Percentiles rank a stretch among this genome's conserved stretches.
Evolutionary conservation across 2,113 vertebrate species (phyloP).

Genomic region (Antidorcas marsupialis): DNA sequence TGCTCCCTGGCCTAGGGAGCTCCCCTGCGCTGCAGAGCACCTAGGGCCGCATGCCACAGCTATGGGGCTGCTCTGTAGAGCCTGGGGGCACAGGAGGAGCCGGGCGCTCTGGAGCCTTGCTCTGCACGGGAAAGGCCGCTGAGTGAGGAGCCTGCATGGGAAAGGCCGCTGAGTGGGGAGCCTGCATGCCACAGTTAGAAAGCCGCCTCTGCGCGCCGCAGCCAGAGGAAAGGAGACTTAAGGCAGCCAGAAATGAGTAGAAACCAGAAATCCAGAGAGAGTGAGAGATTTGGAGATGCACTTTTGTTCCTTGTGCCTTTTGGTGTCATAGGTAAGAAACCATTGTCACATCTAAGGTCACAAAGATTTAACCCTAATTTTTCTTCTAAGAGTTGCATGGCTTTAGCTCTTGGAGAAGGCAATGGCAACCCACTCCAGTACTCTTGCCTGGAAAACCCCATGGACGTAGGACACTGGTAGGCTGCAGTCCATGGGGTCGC

Average conservation of each 20-base stretch:
- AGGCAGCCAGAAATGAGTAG: background rate
- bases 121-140: background rate
- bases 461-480: too few species aligned
- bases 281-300: background rate
- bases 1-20: background rate
- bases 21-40: background rate
- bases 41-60: background rate
- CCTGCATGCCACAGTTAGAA: rapidly evolving
- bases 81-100: background rate
- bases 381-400: background rate
- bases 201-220: background rate
- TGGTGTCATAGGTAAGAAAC: background rate
- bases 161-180: background rate
- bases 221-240: background rate
- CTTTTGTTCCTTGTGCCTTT: background rate
- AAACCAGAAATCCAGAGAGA: background rate
- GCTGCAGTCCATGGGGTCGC: too few species aligned
- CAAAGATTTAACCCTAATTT: background rate
- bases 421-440: too few species aligned
- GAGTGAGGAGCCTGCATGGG: background rate
- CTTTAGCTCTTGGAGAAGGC: background rate
- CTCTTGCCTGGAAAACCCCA: too few species aligned
- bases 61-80: background rate
- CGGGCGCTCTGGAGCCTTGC: rapidly evolving
- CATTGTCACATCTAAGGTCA: background rate